Conservation (phyloP, 2,888 invertebrate genomes). For the Phorcus lineatus region DNA sequence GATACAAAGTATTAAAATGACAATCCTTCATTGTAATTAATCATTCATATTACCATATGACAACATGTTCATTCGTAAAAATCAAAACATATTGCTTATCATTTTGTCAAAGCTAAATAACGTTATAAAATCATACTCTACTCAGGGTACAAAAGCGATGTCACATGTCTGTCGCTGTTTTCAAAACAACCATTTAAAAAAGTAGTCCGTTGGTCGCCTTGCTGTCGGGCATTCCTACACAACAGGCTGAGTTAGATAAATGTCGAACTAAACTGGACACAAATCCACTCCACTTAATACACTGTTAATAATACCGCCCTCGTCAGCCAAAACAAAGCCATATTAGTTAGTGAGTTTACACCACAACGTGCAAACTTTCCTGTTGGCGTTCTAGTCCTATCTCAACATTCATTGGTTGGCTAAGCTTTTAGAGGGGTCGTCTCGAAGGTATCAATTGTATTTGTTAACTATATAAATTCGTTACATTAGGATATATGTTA, state of each 20-base stretch:
- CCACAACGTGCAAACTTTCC: not conserved
- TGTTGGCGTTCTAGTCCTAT: not conserved
- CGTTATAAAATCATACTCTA: not conserved
- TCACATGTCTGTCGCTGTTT: not conserved
- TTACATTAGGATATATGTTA: no score
- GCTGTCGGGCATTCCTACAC: not conserved
- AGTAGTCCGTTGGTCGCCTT: not conserved
- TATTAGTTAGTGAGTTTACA: conserved; percentile 19
- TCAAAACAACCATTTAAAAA: conserved; percentile 9
- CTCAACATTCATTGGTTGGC: not conserved
- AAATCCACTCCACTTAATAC: conserved; percentile 22
- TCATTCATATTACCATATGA: no score
- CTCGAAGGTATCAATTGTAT: not conserved
- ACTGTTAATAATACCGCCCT: conserved; percentile 21
- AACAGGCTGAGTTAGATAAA: not conserved
- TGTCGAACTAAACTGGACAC: conserved; percentile 1
- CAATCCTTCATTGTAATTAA: no score
- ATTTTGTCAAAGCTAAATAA: no score
- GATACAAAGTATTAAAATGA: no score
- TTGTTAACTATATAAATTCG: no score
- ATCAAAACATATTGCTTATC: no score
- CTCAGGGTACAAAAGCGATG: not conserved
- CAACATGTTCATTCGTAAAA: no score
- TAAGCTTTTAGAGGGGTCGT: not conserved
- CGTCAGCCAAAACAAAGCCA: conserved; percentile 2